Evolutionary conservation across 1,140 invertebrate species (phyloP).

Genomic region (Sipha flava): DNA sequence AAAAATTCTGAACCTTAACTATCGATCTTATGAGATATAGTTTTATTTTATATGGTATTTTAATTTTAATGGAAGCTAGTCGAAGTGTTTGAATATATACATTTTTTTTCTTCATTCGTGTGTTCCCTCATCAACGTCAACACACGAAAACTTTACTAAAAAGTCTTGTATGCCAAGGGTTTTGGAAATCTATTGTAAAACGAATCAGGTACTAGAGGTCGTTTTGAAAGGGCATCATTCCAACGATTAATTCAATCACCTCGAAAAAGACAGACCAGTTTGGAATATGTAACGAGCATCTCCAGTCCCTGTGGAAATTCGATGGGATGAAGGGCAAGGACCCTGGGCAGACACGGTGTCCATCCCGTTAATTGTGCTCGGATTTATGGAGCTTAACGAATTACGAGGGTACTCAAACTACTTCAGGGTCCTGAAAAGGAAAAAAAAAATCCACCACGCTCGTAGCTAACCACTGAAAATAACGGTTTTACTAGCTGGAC

Average conservation of each 20-base stretch:
- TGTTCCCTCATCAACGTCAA: background rate
- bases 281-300: conserved; percentile 15
- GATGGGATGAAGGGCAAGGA: background rate
- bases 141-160: background rate
- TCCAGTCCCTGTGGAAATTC: background rate
- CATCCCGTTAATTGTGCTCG: conserved; percentile 25
- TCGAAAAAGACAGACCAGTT: background rate
- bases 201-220: conserved; percentile 10
- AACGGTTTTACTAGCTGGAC: background rate
- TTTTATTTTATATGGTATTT: no score
- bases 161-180: background rate
- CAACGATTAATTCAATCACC: conserved; percentile 26
- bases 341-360: background rate
- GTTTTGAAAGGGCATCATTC: conserved; percentile 15
- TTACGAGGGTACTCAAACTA: conserved; percentile 20
- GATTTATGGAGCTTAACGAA: conserved; percentile 26
- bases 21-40: no score
- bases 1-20: no score
- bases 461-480: background rate
- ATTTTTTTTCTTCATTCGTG: background rate
- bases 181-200: conserved; percentile 13
- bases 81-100: background rate
- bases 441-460: background rate
- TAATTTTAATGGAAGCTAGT: no score
- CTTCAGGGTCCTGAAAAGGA: background rate